These are phyloP conservation scores for Lypha dubia DNA, from an alignment of 2,888 invertebrate genomes.

Conservation along the genomic window DNA sequence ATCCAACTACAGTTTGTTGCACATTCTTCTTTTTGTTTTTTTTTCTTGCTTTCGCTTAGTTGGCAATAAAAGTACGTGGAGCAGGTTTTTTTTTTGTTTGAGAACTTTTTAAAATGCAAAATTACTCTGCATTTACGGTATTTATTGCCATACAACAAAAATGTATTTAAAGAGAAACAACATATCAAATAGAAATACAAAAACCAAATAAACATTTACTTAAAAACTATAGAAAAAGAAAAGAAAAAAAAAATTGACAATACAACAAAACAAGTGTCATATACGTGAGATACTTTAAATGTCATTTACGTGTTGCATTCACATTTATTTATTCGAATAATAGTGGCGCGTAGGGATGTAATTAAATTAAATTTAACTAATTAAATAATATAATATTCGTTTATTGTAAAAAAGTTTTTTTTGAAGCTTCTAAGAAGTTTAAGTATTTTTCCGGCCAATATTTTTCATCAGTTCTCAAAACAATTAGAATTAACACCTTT, in stretches of 20 bases:
- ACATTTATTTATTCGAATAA: not conserved
- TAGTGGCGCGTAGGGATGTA: slow-evolving; percentile 5
- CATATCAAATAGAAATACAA: not conserved
- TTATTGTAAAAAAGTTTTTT: not conserved
- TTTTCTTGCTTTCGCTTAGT: not conserved
- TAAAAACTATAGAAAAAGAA: slow-evolving; percentile 49
- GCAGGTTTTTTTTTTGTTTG: slow-evolving; percentile 30
- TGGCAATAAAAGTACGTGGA: slow-evolving; percentile 44
- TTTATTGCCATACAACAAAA: slow-evolving; percentile 23
- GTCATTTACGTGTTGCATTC: slow-evolving; percentile 68
- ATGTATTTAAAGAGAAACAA: not conserved
- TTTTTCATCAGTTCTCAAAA: too few relatives aligned
- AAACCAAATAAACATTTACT: slow-evolving; percentile 62
- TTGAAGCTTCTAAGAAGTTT: not conserved
- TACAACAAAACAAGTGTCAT: slow-evolving; percentile 64
- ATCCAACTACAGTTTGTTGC: slow-evolving; percentile 40
- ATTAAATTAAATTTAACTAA: slow-evolving; percentile 37
- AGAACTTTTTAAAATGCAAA: slow-evolving; percentile 43
- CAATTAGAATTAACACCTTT: too few relatives aligned
- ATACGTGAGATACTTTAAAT: slow-evolving; percentile 72
- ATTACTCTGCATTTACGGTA: slow-evolving; percentile 43
- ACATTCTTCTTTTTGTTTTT: slow-evolving; percentile 9
- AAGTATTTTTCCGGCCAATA: too few relatives aligned
- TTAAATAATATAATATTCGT: slow-evolving; percentile 26
- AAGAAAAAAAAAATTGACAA: slow-evolving; percentile 60